These are phyloP conservation scores for Arizona elegans DNA, from an alignment of 2,113 vertebrate genomes.

Conservation along the genomic window DNA sequence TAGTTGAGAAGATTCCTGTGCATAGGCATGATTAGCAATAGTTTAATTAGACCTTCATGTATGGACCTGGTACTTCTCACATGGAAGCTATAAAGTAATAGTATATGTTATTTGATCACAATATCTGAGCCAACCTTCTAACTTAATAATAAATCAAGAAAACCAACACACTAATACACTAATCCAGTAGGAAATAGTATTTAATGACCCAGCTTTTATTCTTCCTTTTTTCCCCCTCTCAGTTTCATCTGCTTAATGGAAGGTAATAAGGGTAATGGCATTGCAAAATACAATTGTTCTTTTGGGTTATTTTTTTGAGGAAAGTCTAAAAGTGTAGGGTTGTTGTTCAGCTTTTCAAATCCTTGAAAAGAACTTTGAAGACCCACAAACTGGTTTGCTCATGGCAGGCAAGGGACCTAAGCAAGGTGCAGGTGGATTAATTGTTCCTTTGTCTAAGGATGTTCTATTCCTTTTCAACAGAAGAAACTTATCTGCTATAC, in stretches of 20 bases:
- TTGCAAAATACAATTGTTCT: neutral
- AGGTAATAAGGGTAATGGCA: neutral
- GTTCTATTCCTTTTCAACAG: neutral
- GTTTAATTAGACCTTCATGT: neutral
- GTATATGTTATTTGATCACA: neutral
- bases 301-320: neutral
- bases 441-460: neutral
- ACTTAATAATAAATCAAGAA: neutral
- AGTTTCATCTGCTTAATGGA: neutral
- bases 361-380: neutral
- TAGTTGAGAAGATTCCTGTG: neutral
- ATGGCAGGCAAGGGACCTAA: neutral
- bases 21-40: neutral
- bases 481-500: neutral
- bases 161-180: neutral
- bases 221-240: neutral
- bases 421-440: neutral
- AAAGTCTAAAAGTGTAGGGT: neutral
- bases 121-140: neutral
- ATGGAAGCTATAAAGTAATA: neutral
- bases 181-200: neutral
- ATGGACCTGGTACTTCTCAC: neutral
- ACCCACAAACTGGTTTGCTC: neutral
- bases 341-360: neutral
- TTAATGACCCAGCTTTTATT: neutral